phyloP scores from a whole-genome alignment of 2,113 vertebrate species.

The Reinhardtius hippoglossoides region DNA sequence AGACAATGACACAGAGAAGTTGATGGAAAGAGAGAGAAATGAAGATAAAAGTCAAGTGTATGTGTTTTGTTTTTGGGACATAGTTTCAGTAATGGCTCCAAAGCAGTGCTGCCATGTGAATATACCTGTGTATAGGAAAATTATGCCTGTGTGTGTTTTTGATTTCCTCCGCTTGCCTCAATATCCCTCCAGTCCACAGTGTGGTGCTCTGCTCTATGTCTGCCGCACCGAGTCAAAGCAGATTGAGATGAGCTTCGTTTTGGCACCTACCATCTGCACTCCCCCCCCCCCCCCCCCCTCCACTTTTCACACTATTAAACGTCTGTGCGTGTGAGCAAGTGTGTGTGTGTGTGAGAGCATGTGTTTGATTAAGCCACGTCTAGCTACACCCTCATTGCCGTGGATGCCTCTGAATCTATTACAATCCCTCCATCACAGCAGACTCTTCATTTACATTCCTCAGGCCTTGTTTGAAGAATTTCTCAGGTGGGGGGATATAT shows the following conservation, averaged over 20 bases:
- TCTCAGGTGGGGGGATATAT: slow-evolving; percentile 76
- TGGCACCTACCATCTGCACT: slow-evolving; percentile 58
- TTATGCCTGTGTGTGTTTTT: not conserved
- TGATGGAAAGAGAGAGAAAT: not conserved
- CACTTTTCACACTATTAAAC: slow-evolving; percentile 70
- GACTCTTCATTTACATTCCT: slow-evolving; percentile 79
- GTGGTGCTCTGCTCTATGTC: slow-evolving; percentile 70
- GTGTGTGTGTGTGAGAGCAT: slow-evolving; percentile 21
- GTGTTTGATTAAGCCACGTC: slow-evolving; percentile 73
- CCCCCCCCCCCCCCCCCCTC: slow-evolving; percentile 1
- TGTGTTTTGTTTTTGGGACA: not conserved
- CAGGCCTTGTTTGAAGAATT: slow-evolving; percentile 77
- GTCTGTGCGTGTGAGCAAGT: slow-evolving; percentile 41
- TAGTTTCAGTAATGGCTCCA: not conserved
- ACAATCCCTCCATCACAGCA: slow-evolving; percentile 72
- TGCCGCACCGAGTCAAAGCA: slow-evolving; percentile 40
- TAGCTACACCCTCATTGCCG: slow-evolving; percentile 54
- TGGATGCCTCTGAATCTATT: slow-evolving; percentile 78
- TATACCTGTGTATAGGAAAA: not conserved
- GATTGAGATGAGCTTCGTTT: slow-evolving; percentile 64
- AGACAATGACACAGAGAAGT: slow-evolving; percentile 20
- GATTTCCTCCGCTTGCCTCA: not conserved
- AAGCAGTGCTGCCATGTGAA: not conserved
- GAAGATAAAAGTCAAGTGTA: not conserved
- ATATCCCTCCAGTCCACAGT: slow-evolving; percentile 81